phyloP scores from a whole-genome alignment of 2,797 vertebrate species.

The Cyclopterus lumpus region DNA sequence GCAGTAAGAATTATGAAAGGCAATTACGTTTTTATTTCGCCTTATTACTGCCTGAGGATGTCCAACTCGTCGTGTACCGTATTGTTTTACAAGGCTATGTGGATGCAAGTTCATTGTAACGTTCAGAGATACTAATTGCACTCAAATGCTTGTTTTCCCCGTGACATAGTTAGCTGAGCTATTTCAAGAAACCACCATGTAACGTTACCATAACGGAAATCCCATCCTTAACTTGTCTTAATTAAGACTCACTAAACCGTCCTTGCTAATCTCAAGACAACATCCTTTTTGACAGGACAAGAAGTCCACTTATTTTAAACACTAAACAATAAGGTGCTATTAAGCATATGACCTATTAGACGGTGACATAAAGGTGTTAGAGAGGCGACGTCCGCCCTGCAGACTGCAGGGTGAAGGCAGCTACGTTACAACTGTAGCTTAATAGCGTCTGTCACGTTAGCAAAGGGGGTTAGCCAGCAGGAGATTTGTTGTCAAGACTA shows the following conservation, averaged over 20 bases:
- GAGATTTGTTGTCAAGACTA: conserved; percentile 33
- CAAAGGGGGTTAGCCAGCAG: conserved; percentile 44
- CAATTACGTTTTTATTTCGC: not conserved
- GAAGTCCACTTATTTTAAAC: not conserved
- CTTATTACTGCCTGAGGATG: not conserved
- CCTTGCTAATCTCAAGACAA: conserved; percentile 18
- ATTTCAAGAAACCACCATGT: conserved; percentile 44
- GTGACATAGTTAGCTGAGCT: conserved; percentile 26
- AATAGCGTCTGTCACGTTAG: conserved; percentile 47
- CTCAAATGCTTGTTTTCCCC: not conserved
- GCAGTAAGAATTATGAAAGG: too few species aligned
- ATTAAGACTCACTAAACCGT: conserved; percentile 18
- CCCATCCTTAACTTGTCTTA: conserved; percentile 27
- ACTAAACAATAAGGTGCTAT: accelerated
- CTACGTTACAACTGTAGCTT: not conserved
- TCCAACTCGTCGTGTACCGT: not conserved
- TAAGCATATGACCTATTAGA: not conserved
- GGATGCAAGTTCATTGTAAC: not conserved
- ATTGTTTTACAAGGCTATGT: not conserved
- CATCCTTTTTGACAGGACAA: not conserved
- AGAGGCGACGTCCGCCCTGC: not conserved
- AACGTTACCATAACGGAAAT: conserved; percentile 47
- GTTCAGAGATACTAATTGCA: not conserved
- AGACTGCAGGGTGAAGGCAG: not conserved
- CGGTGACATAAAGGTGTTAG: not conserved